These are phyloP conservation scores for Corythoichthys intestinalis DNA, from an alignment of 2,113 vertebrate species.

Conservation along the genomic window DNA sequence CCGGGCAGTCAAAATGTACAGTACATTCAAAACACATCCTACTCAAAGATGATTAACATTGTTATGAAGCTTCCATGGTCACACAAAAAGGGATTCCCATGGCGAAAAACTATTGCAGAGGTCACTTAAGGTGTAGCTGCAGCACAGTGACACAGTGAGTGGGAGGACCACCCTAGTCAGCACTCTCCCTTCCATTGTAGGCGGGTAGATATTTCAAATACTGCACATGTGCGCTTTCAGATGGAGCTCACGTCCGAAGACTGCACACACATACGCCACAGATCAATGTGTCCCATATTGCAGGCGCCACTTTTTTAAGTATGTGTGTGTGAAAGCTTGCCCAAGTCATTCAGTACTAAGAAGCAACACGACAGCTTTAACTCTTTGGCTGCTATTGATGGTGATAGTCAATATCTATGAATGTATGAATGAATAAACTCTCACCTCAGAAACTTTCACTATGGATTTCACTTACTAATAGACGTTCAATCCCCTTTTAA, in stretches of 20 bases:
- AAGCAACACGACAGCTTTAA: constrained; percentile 11
- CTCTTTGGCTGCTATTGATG: no score
- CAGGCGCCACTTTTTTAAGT: constrained; percentile 3
- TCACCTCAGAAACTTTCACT: no score
- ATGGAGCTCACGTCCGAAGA: constrained; percentile 1
- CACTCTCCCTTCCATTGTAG: constrained; percentile 20
- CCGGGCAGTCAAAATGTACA: constrained; percentile 7
- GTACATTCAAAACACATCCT: constrained; percentile 12
- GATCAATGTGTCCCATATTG: constrained; percentile 38
- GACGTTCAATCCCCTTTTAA: no score
- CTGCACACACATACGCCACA: constrained; percentile 23
- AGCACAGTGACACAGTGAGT: constrained; percentile 28
- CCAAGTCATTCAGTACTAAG: constrained; percentile 16
- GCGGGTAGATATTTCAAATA: constrained; percentile 31
- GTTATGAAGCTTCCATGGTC: background rate
- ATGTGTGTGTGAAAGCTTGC: constrained; percentile 27
- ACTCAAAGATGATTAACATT: background rate
- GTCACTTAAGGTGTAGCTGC: constrained; percentile 22
- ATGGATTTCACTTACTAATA: no score
- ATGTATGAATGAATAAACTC: no score
- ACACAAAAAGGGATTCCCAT: background rate
- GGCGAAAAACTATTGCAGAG: background rate
- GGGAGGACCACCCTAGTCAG: constrained; percentile 34
- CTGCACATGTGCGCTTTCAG: constrained; percentile 40
- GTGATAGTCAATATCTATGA: no score